Percentiles rank a stretch among this genome's conserved stretches.
phyloP scores from a whole-genome alignment of 92 coral and sea anemone species.

The Porites cylindrica region DNA sequence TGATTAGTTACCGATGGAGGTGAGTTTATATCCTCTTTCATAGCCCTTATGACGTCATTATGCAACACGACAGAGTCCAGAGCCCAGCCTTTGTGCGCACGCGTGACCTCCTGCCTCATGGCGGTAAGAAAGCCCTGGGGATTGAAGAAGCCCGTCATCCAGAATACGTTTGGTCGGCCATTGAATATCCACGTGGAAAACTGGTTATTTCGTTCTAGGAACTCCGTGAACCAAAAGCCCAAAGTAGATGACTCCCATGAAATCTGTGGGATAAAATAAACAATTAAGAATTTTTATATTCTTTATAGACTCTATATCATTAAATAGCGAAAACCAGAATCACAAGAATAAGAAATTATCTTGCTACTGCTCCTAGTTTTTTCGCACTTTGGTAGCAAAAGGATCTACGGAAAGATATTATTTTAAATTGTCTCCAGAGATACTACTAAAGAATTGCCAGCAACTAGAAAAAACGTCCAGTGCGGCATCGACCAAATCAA shows the following conservation, averaged over 20 bases:
- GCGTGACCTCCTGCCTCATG: slow-evolving; percentile 92
- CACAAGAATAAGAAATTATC: background rate
- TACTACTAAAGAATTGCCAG: no score
- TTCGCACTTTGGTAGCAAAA: background rate
- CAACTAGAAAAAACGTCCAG: no score
- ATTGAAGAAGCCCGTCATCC: slow-evolving; percentile 96
- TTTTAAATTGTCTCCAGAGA: no score
- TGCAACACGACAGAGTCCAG: slow-evolving; percentile 91
- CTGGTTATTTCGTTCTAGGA: slow-evolving; percentile 86
- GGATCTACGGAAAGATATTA: background rate
- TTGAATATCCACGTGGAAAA: slow-evolving; percentile 86
- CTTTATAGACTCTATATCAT: no score
- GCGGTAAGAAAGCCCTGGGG: slow-evolving; percentile 95
- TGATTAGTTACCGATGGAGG: slow-evolving; percentile 70
- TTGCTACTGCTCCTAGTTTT: background rate
- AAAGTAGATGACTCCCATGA: slow-evolving; percentile 95
- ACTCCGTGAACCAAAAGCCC: slow-evolving; percentile 93
- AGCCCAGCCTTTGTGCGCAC: slow-evolving; percentile 97
- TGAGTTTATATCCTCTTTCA: slow-evolving; percentile 88
- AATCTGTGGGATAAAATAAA: slow-evolving; percentile 50
- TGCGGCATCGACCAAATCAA: no score
- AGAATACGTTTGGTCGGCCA: slow-evolving; percentile 89
- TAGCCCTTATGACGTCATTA: slow-evolving; percentile 90
- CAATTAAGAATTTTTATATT: no score
- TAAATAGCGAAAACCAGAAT: no score